Evolutionary conservation across 2,888 invertebrate species (phyloP), one percentile per base, ranked within the genome.

Genomic region (Ischnus inquisitorius): DNA sequence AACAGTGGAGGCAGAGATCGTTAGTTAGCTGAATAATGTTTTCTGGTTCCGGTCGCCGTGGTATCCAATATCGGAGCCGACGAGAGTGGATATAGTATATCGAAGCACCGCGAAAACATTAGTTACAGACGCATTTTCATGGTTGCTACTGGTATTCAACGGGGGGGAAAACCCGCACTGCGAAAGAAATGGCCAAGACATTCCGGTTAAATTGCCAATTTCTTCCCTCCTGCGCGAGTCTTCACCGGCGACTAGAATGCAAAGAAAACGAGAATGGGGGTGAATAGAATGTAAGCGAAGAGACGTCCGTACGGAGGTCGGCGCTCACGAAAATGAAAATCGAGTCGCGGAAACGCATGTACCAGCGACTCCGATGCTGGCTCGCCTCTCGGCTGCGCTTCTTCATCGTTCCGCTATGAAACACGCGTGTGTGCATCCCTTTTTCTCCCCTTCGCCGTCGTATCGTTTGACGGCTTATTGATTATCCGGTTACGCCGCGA

Each of bases 191-290:
- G 72, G 82, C 77, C 54, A 83, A 79, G 85, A 83, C 86, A 85
- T 86, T 86, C 83, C 87, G 78, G 77, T 85, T 81, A 86, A 89
- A 89, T 90, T 87, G 87, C 75, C 89, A 87, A 89, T 89, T 87
- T 85, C 87, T 88, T 86, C 83, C 82, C 69, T 87, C 83, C 77
- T 80, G 79, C 81, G 78, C 62, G 76, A 79, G 80, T 71, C 19
- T 74, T 67, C 68, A 51, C 34, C 72, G 65, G 71, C 76, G 67
- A 57, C 51, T 62, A 43, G 19, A 77, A 64, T 51, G 39, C 28
- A 67, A 16, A 12, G 62, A 43, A 12, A 25, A 5, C 22, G 16
- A 67, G 10, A 34, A 28, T 22, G 34, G 51, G 39, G 46, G n/a
- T 28, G 48, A 69, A 78, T 65, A 19, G 57, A 16, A 64, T 19